Conservation (phyloP, 92 coral and sea anemone genomes). For the Parazoanthus atlanticus region DNA sequence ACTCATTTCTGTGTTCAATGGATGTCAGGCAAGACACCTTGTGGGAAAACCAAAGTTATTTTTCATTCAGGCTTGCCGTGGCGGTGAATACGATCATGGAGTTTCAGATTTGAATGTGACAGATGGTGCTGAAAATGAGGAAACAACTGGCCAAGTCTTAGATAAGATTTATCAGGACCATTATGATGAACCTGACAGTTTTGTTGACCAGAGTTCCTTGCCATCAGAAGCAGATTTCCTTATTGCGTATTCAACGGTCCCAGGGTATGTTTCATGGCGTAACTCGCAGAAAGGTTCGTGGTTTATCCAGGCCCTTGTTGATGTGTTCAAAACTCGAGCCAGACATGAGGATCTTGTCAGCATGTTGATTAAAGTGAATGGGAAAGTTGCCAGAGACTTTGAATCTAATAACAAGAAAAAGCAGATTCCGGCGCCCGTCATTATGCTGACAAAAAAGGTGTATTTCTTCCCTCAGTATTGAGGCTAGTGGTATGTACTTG, state of each 20-base stretch:
- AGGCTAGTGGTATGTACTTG: conserved; percentile 5
- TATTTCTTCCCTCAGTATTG: conserved; percentile 71
- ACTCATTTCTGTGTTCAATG: conserved; percentile 85
- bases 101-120: conserved; percentile 53
- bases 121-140: conserved; percentile 51
- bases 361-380: conserved; percentile 87
- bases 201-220: conserved; percentile 65
- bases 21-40: conserved; percentile 81
- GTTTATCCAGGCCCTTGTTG: conserved; percentile 95
- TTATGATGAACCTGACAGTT: conserved; percentile 69
- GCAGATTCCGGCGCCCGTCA: conserved; percentile 95
- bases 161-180: conserved; percentile 62
- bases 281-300: conserved; percentile 92
- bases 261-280: conserved; percentile 99
- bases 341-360: conserved; percentile 85
- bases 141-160: conserved; percentile 59
- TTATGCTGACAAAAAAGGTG: conserved; percentile 88
- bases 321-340: conserved; percentile 77
- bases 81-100: conserved; percentile 92
- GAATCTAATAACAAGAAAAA: conserved; percentile 86
- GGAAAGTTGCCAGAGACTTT: conserved; percentile 95
- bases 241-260: conserved; percentile 93
- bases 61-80: conserved; percentile 97
- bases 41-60: conserved; percentile 95
- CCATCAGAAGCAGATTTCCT: conserved; percentile 96